Evolutionary conservation across 2,888 invertebrate genomes (phyloP), one percentile per base, ranked within the genome.

Genomic region (Leptinotarsa rubiginosa): DNA sequence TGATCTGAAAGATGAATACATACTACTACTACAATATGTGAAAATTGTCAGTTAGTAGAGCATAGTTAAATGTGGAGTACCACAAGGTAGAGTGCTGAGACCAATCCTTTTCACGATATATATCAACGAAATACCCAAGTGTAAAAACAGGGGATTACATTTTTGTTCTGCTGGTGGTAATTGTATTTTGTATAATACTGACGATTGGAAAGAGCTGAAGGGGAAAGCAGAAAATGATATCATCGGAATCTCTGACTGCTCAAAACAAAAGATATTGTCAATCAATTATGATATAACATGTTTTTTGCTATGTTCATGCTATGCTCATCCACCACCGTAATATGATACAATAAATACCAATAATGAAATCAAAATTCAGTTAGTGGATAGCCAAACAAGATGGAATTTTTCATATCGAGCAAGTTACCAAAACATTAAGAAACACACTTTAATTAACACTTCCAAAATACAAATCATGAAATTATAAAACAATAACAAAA

Each of bases 291-390:
- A 49, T 4, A 47, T 18, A 66, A 49, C 49, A 5, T 66, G 41
- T 10, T 66, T n/a, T n/a, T 13, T 49, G 13, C 49, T 49, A 65
- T 47, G 49, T 49, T 49, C 47, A 3, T 65, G 65, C n/a, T 65
- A 49, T 66, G 49, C 49, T 47, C 25, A 22, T 31, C 50, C 67
- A 67, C 52, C 50, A 67, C 25, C 50, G 22, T 20, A 16, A 49
- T 65, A 65, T 65, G 47, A 65, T 65, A 49, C 65, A 47, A 1
- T 47, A 10, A 22, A 65, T 15, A 65, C 49, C 65, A 41, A 12
- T 18, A 22, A 47, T 13, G n/a, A 49, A 7, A 65, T 7, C 47
- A 0, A 15, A n/a, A 65, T 49, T 22, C 47, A 41, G 47, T 13
- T 67, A 22, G 31, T 65, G 4, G 47, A 65, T 47, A 47, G 18